Conservation (phyloP, 2,113 vertebrate genomes). For the Saccopteryx bilineata region DNA sequence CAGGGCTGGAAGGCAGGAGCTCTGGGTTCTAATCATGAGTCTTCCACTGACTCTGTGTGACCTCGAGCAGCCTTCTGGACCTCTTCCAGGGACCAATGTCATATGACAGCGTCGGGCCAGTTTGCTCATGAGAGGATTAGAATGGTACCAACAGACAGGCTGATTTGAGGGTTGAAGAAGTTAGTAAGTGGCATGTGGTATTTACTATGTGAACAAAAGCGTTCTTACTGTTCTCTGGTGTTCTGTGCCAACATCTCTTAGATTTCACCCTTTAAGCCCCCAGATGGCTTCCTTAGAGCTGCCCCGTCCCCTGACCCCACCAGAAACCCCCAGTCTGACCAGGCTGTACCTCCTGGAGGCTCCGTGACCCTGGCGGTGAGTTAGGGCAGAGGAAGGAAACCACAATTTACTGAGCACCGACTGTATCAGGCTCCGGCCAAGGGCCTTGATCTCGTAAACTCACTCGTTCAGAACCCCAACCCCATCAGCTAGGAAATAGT, state of each 20-base stretch:
- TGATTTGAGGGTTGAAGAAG: not conserved
- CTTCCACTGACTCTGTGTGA: not conserved
- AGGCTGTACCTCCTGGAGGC: not conserved
- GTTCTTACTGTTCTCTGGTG: not conserved
- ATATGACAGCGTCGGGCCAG: not conserved
- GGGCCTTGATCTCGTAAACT: not conserved
- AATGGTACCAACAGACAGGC: not conserved
- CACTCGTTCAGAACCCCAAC: not conserved
- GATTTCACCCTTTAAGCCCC: not conserved
- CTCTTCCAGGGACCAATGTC: not conserved
- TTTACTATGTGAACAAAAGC: not conserved
- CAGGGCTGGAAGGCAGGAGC: not conserved
- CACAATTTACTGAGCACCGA: not conserved
- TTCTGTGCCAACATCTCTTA: not conserved
- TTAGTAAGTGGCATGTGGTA: rapidly evolving
- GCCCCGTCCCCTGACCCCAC: not conserved
- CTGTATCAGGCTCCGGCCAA: not conserved
- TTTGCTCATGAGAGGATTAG: not conserved
- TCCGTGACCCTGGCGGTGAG: not conserved
- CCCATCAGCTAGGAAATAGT: not conserved
- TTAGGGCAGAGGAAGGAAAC: not conserved
- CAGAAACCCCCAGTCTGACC: not conserved
- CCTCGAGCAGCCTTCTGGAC: not conserved
- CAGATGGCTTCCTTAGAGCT: rapidly evolving
- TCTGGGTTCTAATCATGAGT: not conserved